These are phyloP conservation scores for Threskiornis aethiopicus DNA, from an alignment of 2,797 vertebrate species.

Conservation along the genomic window DNA sequence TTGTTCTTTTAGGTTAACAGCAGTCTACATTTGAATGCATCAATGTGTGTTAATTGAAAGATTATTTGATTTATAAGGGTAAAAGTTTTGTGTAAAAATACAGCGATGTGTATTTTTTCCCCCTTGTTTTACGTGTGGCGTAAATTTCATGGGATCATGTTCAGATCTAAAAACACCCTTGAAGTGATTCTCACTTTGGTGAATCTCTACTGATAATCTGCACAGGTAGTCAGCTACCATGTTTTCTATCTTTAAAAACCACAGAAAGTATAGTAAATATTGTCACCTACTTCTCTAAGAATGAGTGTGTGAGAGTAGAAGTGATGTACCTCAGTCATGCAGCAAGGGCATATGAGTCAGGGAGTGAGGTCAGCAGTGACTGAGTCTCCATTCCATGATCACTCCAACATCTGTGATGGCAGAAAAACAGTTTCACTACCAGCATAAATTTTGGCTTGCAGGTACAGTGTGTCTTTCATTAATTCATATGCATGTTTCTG, in stretches of 20 bases:
- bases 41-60: neutral
- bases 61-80: neutral
- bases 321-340: neutral
- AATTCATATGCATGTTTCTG: neutral
- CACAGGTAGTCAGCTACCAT: neutral
- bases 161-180: neutral
- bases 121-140: neutral
- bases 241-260: neutral
- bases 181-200: neutral
- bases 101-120: neutral
- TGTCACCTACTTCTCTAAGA: neutral
- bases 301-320: neutral
- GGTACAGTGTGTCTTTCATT: neutral
- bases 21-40: neutral
- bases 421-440: neutral
- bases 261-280: neutral
- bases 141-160: neutral
- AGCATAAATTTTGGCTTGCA: neutral
- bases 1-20: neutral
- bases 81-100: neutral
- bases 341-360: neutral
- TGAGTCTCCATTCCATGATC: neutral
- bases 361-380: accelerated
- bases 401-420: neutral
- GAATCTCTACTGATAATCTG: neutral